Conservation (phyloP, 1,140 invertebrate species). For the Drosophila nigromelanica region DNA sequence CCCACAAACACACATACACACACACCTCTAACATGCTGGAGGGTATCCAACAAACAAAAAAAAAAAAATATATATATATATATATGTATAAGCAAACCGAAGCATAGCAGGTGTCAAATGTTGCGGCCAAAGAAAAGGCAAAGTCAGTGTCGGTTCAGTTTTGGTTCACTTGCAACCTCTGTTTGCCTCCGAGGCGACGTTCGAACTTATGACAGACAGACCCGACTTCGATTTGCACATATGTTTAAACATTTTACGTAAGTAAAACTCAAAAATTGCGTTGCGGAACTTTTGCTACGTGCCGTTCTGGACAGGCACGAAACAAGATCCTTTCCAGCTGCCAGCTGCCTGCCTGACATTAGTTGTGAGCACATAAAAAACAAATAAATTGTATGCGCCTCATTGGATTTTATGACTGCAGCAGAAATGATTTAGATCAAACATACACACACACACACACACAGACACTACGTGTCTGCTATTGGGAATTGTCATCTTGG, state of each 20-base stretch:
- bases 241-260: constrained; percentile 55
- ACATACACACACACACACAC: not conserved
- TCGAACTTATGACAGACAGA: constrained; percentile 65
- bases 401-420: constrained; percentile 80
- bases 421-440: constrained; percentile 73
- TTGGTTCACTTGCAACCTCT: constrained; percentile 10
- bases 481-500: constrained; percentile 30
- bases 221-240: constrained; percentile 65
- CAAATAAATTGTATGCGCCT: constrained; percentile 78
- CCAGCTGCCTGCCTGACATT: constrained; percentile 60
- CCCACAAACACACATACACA: not conserved
- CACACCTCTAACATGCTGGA: not conserved
- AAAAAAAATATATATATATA: not conserved
- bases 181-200: not conserved
- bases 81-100: constrained; percentile 13
- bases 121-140: constrained; percentile 69
- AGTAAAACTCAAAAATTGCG: constrained; percentile 68
- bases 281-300: constrained; percentile 77
- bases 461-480: not conserved
- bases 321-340: constrained; percentile 49
- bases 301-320: constrained; percentile 64
- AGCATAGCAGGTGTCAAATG: constrained; percentile 77
- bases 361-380: constrained; percentile 80
- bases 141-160: constrained; percentile 41
- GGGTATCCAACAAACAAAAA: constrained; percentile 5